Evolutionary conservation across 2,888 invertebrate genomes (phyloP), one percentile per base, ranked within the genome.

Genomic region (Pterostichus niger): DNA sequence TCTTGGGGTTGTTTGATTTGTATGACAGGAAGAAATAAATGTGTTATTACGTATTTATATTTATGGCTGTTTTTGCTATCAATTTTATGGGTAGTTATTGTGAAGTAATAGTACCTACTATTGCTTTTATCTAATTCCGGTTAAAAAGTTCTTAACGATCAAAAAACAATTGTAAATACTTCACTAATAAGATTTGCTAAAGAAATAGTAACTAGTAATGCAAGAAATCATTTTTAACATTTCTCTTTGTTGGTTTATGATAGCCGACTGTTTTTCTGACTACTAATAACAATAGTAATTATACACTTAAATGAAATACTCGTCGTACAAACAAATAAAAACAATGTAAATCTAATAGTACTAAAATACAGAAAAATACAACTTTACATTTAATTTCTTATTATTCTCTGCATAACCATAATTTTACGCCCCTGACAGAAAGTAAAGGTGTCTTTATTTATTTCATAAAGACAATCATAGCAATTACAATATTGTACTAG

Each of bases 131-230:
- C 68, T 71, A 31, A 71, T 71, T 15, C 68, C 68, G 68, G 13
- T n/a, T 64, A 64, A 52, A 33, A 64, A 40, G 7, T 64, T 13
- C 52, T 64, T 64, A 64, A 71, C 68, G 68, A 64, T 64, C 64
- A 64, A 64, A 64, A 71, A 71, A 71, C 68, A 71, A 71, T 71
- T 24, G 68, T 71, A 71, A 71, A 71, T 71, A 44, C 44, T 71
- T 40, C 15, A 17, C 44, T 71, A 71, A 71, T 71, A 71, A 71
- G 68, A 71, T 71, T 44, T 44, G 44, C 68, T 71, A 44, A 71
- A 71, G 44, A 71, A 71, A 17, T 24, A 24, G 24, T 24, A 24
- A 24, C 13, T 9, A 13, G 24, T 9, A 40, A 71, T 71, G 40
- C 11, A 40, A 24, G 68, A 71, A 71, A 71, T 17, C 13, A 64